These are phyloP conservation scores for Galaxias olidus DNA, from an alignment of 2,797 vertebrate species.

Conservation along the genomic window DNA sequence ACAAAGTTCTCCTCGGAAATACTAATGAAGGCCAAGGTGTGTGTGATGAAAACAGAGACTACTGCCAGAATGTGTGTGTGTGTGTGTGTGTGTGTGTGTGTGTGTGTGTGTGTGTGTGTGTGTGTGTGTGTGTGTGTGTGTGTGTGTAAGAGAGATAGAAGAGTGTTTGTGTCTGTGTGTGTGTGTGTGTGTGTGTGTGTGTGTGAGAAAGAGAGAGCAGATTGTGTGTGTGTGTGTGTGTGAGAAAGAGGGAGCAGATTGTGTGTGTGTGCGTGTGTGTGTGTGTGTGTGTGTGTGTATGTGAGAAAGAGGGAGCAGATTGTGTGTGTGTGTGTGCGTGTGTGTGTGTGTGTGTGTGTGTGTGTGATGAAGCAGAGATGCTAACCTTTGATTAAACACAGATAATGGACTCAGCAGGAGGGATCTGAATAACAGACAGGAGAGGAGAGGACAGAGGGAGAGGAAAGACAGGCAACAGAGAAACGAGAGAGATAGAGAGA, in stretches of 20 bases:
- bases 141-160: no score
- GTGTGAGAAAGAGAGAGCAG: no score
- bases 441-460: slow-evolving; percentile 20
- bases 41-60: no score
- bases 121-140: slow-evolving; percentile 3
- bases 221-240: no score
- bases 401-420: slow-evolving; percentile 29
- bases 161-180: no score
- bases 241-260: no score
- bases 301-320: no score
- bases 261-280: no score
- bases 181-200: no score
- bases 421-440: not conserved
- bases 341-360: slow-evolving; percentile 6
- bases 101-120: slow-evolving; percentile 6
- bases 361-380: slow-evolving; percentile 13
- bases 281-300: no score
- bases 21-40: slow-evolving; percentile 35
- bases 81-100: slow-evolving; percentile 9
- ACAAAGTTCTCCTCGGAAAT: slow-evolving; percentile 32
- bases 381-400: slow-evolving; percentile 47
- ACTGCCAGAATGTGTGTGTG: not conserved
- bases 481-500: slow-evolving; percentile 21
- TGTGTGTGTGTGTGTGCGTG: no score
- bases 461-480: slow-evolving; percentile 8